phyloP scores from a whole-genome alignment of 2,113 vertebrate species.

The Bubalus kerabau region DNA sequence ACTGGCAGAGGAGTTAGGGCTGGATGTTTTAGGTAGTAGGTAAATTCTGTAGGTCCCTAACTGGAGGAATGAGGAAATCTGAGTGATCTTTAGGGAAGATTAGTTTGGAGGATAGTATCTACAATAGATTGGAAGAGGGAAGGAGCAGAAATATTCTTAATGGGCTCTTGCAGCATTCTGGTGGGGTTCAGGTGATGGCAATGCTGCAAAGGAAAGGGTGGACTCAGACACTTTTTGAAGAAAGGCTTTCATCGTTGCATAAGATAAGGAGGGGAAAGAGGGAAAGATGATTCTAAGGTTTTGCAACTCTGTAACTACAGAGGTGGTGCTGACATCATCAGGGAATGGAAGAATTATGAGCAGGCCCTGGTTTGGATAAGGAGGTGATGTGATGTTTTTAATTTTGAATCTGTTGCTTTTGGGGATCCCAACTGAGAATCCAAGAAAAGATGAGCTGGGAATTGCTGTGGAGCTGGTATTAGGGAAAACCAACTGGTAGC shows the following conservation, averaged over 20 bases:
- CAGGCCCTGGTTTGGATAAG: not conserved
- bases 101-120: not conserved
- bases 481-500: not conserved
- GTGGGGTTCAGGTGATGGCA: not conserved
- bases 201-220: not conserved
- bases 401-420: conserved; percentile 5
- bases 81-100: not conserved
- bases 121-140: not conserved
- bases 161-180: not conserved
- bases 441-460: not conserved
- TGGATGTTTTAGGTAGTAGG: not conserved
- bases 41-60: not conserved
- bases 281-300: not conserved
- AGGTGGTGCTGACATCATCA: not conserved
- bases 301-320: not conserved
- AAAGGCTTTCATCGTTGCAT: not conserved
- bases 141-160: not conserved
- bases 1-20: not conserved
- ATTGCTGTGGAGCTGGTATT: not conserved
- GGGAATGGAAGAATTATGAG: not conserved
- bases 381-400: not conserved
- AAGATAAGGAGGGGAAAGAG: not conserved
- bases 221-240: not conserved
- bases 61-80: not conserved
- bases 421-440: not conserved